phyloP scores from a whole-genome alignment of 1,140 invertebrate species.

The Arion vulgaris region DNA sequence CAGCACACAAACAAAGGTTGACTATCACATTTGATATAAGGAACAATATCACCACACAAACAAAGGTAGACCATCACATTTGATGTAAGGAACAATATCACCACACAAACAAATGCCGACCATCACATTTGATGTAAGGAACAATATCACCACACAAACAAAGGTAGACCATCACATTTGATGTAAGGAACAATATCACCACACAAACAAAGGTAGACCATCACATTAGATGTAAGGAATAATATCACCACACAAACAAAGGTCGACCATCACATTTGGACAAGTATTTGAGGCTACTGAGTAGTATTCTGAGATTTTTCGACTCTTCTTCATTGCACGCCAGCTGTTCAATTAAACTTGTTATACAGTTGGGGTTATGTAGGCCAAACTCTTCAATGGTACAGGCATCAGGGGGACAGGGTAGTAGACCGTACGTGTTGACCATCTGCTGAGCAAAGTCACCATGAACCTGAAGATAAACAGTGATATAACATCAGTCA shows the following conservation, averaged over 20 bases:
- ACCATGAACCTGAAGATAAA: conserved; percentile 40
- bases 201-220: too few species aligned
- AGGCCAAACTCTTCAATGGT: conserved; percentile 45
- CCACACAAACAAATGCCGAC: too few species aligned
- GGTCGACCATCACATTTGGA: conserved; percentile 52
- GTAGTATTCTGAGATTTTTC: conserved; percentile 49
- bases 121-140: too few species aligned
- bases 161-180: too few species aligned
- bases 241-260: conserved; percentile 56
- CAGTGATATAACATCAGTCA: neutral
- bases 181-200: too few species aligned
- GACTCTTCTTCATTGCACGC: conserved; percentile 43
- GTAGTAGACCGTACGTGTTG: conserved; percentile 60
- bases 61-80: too few species aligned
- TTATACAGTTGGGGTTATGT: conserved; percentile 46
- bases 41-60: too few species aligned
- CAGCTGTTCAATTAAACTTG: conserved; percentile 47
- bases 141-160: too few species aligned
- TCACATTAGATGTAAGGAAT: too few species aligned
- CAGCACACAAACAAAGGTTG: too few species aligned
- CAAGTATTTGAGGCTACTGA: conserved; percentile 57
- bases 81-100: too few species aligned
- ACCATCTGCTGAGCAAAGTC: conserved; percentile 57
- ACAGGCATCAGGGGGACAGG: conserved; percentile 44
- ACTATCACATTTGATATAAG: too few species aligned